Evolutionary conservation across 2,797 vertebrate genomes (phyloP), one percentile per base, ranked within the genome.

Genomic region (Esox lucius): DNA sequence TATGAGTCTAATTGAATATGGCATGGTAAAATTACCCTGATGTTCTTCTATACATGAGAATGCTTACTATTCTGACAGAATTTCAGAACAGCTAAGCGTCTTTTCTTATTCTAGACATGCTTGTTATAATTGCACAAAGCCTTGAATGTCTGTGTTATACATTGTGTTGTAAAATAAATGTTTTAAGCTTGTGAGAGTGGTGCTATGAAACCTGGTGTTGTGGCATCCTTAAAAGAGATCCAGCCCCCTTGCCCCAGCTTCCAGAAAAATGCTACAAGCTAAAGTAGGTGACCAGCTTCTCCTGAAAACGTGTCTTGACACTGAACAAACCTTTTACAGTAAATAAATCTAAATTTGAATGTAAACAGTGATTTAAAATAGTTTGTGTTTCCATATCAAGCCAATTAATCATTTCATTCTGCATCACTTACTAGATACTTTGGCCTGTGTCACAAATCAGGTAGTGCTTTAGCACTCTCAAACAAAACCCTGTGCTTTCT

Each of bases 181-280:
- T 71, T 17, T 72, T 68, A 78, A 77, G 72, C 78, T 66, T 68
- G 56, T n/a, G 68, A 75, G 76, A 59, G 74, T 75, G 76, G 70
- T 80, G 79, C 82, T 79, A 70, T 72, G 81, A 89, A 85, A 81
- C 65, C 73, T 19, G 78, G 78, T 81, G 86, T 83, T 78, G 71
- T 81, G 81, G 78, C 80, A 75, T 78, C 82, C 75, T 82, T 84
- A 78, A 77, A 78, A 71, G 72, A 85, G 79, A 85, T 87, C 79
- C 78, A 71, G 9, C 78, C 80, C 2, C 13, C 15, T 75, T 88
- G 73, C 82, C 87, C 83, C 78, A 89, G 87, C 83, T 73, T 80
- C 82, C 77, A 75, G 84, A 79, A 70, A 86, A 82, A 73, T 35
- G 89, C 91, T 87, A 83, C 71, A 71, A 89, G 90, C 87, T 76